These are phyloP conservation scores for Acronicta alni DNA, from an alignment of 2,888 invertebrate genomes.

Conservation along the genomic window DNA sequence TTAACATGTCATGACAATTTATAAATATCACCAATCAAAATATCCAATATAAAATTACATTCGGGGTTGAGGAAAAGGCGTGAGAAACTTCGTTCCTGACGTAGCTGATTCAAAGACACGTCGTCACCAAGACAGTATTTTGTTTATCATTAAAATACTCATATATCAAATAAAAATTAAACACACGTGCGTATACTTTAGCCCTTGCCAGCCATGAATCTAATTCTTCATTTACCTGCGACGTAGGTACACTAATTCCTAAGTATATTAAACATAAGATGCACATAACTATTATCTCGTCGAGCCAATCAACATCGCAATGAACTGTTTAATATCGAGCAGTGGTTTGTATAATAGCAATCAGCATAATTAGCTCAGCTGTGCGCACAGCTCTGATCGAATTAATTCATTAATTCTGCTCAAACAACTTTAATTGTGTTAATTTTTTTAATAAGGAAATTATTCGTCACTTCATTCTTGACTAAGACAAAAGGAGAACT, in stretches of 20 bases:
- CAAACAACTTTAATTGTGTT: slow-evolving; percentile 14
- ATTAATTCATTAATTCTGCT: slow-evolving; percentile 7
- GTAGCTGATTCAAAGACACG: too few relatives aligned
- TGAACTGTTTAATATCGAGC: slow-evolving; percentile 33
- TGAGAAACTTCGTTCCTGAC: too few relatives aligned
- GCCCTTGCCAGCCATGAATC: slow-evolving; percentile 12
- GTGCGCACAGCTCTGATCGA: slow-evolving; percentile 9
- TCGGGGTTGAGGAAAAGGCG: too few relatives aligned
- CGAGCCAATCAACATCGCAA: slow-evolving; percentile 30
- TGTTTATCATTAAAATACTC: too few relatives aligned
- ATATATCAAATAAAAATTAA: too few relatives aligned
- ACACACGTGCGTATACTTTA: too few relatives aligned
- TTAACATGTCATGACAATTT: too few relatives aligned
- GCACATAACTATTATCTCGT: slow-evolving; percentile 35
- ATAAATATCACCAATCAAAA: too few relatives aligned
- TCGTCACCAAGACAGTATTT: too few relatives aligned
- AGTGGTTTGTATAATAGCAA: slow-evolving; percentile 21
- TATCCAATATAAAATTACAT: too few relatives aligned
- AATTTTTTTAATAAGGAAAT: slow-evolving; percentile 11
- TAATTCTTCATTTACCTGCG: slow-evolving; percentile 4
- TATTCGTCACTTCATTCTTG: background rate
- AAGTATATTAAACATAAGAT: slow-evolving; percentile 20
- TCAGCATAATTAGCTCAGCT: slow-evolving; percentile 25
- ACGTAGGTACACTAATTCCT: slow-evolving; percentile 16
- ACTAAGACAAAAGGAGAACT: background rate